phyloP scores from a whole-genome alignment of 1,140 invertebrate species.

The Eriocheir sinensis region DNA sequence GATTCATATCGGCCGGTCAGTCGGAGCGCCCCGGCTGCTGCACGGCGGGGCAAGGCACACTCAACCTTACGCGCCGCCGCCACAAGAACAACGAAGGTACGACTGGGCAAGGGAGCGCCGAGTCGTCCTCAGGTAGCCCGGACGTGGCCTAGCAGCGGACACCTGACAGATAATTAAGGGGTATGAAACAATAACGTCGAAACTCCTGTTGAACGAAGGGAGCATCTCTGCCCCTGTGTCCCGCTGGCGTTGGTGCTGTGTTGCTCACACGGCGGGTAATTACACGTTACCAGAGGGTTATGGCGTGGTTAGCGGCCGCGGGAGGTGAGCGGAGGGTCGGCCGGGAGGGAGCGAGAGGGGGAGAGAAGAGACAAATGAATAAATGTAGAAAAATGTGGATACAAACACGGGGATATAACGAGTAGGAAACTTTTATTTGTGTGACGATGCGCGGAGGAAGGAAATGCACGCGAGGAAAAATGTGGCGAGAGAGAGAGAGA shows the following conservation, averaged over 20 bases:
- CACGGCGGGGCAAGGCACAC: not conserved
- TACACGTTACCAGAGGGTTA: constrained; percentile 65
- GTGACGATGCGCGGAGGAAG: no score
- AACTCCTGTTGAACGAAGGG: constrained; percentile 34
- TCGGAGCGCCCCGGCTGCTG: not conserved
- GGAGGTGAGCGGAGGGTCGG: not conserved
- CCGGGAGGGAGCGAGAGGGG: not conserved
- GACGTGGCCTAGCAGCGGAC: constrained; percentile 58
- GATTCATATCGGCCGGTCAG: constrained; percentile 65
- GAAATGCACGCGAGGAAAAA: no score
- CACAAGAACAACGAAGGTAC: constrained; percentile 31
- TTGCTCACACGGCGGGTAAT: constrained; percentile 52
- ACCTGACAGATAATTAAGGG: constrained; percentile 69
- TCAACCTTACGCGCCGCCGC: not conserved
- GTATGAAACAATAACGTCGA: constrained; percentile 66
- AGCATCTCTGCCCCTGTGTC: constrained; percentile 45
- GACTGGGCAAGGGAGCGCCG: not conserved
- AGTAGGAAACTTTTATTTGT: not conserved
- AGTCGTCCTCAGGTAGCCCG: constrained; percentile 63
- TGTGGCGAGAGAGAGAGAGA: not conserved
- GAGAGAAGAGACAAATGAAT: not conserved
- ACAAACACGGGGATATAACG: not conserved
- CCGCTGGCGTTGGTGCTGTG: constrained; percentile 47
- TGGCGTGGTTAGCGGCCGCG: constrained; percentile 56
- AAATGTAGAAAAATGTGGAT: constrained; percentile 16